phyloP scores from a whole-genome alignment of 30 jellyfish, hydroid and myxozoan genomes.

The Turritopsis rubra region DNA sequence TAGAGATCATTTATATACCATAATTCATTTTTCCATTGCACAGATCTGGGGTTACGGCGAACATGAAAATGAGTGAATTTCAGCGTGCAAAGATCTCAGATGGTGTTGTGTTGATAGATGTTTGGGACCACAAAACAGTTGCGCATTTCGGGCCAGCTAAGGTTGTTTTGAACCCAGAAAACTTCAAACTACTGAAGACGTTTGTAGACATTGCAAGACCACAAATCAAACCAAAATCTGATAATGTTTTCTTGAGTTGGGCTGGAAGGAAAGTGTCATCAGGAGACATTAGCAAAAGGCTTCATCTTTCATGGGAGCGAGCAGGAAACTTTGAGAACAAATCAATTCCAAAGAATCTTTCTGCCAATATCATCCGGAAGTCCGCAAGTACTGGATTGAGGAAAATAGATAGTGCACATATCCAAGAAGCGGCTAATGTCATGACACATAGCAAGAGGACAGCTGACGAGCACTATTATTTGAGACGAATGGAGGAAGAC shows the following conservation, averaged over 20 bases:
- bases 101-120: not conserved
- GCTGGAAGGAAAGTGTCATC: constrained; percentile 12
- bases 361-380: constrained; percentile 8
- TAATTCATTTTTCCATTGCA: not conserved
- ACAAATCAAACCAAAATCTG: constrained; percentile 9
- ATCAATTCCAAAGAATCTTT: constrained; percentile 7
- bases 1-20: not conserved
- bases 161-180: not conserved
- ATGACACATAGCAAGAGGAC: constrained; percentile 5
- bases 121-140: constrained; percentile 22
- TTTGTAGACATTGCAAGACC: constrained; percentile 4
- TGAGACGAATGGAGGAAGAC: not conserved
- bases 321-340: constrained; percentile 7
- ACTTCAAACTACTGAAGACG: not conserved
- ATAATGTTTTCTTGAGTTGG: constrained; percentile 5
- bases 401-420: constrained; percentile 9
- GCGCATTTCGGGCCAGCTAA: constrained; percentile 16
- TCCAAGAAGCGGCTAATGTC: constrained; percentile 10
- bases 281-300: not conserved
- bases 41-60: constrained; percentile 9
- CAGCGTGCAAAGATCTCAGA: not conserved
- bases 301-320: constrained; percentile 17
- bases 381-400: constrained; percentile 15
- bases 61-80: constrained; percentile 12
- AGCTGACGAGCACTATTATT: constrained; percentile 8